Evolutionary conservation across 2,113 vertebrate species (phyloP), one percentile per base, ranked within the genome.

Genomic region (Sclerurus mexicanus): DNA sequence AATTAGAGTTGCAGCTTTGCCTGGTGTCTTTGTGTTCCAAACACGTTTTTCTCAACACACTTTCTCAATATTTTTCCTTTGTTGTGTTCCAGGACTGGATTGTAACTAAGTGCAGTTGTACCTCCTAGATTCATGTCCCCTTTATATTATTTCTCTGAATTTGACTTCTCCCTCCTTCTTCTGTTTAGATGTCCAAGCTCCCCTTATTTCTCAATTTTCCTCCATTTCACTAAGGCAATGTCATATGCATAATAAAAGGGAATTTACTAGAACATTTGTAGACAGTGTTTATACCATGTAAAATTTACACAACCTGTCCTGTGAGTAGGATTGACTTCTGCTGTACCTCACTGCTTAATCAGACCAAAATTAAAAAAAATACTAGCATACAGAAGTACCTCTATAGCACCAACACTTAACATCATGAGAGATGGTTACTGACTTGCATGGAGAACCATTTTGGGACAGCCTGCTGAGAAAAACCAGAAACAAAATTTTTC

Each of bases 11-110:
- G 21, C 50, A 74, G 35, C 59, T 92, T 90, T 47, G 13, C 15
- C 25, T 73, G 7, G 25, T 77, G 39, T 53, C 30, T 69, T 28
- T 44, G 14, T 81, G 35, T 90, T 93, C 39, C 39, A 47, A 42
- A 42, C 40, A 1, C 8, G 9, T 25, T 0, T 0, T 72, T 66
- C 31, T 42, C 40, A 42, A 42, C 40, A 42, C 40, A 42, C 14
- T 62, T 85, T 78, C 35, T 39, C 46, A 74, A 24, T 3, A 5
- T 24, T 80, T 76, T 75, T 49, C 8, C 37, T 39, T 86, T 64
- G 19, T 37, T 78, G 28, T 76, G 33, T 75, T 84, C 30, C 55
- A 44, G 28, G 16, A 85, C 33, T 37, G 62, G 22, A 56, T 4
- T 49, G 14, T 69, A 85, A 77, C 2, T 76, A 58, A 53, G 27